Conservation (phyloP, 2,888 invertebrate genomes). For the Yponomeuta plumbellus region DNA sequence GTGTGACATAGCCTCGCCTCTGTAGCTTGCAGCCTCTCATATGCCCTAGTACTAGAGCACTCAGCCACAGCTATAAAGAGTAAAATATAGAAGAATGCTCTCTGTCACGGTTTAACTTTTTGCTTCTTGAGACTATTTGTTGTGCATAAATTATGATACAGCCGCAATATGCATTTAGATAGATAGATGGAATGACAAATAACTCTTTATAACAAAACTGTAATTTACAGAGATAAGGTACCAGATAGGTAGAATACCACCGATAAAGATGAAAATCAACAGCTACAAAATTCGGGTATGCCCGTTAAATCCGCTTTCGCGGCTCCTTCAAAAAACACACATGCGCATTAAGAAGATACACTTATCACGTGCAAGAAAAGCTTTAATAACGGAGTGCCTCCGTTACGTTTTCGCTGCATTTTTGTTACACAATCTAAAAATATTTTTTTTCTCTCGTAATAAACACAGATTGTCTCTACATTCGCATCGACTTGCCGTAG, state of each 20-base stretch:
- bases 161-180: too few species aligned
- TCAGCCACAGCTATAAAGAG: not conserved
- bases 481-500: constrained; percentile 28
- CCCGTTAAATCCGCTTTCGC: not conserved
- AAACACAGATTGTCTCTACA: constrained; percentile 3
- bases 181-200: too few species aligned
- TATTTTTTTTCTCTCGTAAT: constrained; percentile 17
- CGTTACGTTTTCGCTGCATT: not conserved
- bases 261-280: constrained; percentile 28
- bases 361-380: constrained; percentile 33
- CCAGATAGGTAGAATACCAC: not conserved
- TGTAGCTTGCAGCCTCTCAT: not conserved
- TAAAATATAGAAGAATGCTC: not conserved
- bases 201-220: too few species aligned
- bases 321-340: constrained; percentile 28
- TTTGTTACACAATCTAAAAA: constrained; percentile 17
- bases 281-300: constrained; percentile 34
- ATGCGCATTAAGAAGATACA: constrained; percentile 53
- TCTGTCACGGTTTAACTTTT: not conserved
- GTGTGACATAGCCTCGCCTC: too few species aligned
- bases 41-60: not conserved
- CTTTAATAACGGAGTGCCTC: constrained; percentile 5
- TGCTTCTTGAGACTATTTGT: not conserved
- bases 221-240: too few species aligned
- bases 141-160: not conserved